Evolutionary conservation across 2,888 invertebrate species (phyloP), one percentile per base, ranked within the genome.

Genomic region (Pterobdella sp.): DNA sequence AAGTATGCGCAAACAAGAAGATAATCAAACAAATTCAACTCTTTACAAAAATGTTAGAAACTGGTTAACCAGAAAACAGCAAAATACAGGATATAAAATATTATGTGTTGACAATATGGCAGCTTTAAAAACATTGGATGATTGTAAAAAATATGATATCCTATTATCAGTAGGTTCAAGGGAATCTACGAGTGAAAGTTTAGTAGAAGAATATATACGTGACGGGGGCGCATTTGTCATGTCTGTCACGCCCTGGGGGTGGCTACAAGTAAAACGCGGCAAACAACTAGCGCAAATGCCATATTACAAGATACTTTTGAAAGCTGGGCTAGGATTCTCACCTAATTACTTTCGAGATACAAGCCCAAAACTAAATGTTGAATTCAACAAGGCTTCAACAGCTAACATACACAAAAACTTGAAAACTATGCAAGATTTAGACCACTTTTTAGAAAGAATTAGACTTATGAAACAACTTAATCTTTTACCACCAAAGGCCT

Each of bases 221-320:
- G 42, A 35, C 22, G 76, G 75, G 10, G 76, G 77, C 14, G 74
- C 72, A 29, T 65, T 77, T 1, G 35, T 76, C 22, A 70, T 74
- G 66, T 74, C 73, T 18, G 64, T 72, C 14, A 76, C 76, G 18
- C 73, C 77, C 18, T 77, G 77, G 77, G 76, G 75, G 1, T 77
- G 74, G 73, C 36, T 74, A 35, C 75, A 76, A 49, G 2, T 49
- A 1, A 68, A 76, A 67, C 32, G 35, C 0, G 52, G 56, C 14
- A 72, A 76, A 60, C 31, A 72, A 14, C 60, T 71, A 7, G 4
- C 56, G n/a, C 74, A 77, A 26, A 71, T 77, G 66, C 74, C 74
- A 2, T 72, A 77, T 34, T 68, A 42, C 32, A 37, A 71, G 22
- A 68, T 77, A 31, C 72, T 75, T 34, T 22, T 56, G 2, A 52